Conservation (phyloP, 2,888 invertebrate species). For the Tetranychus truncatus region DNA sequence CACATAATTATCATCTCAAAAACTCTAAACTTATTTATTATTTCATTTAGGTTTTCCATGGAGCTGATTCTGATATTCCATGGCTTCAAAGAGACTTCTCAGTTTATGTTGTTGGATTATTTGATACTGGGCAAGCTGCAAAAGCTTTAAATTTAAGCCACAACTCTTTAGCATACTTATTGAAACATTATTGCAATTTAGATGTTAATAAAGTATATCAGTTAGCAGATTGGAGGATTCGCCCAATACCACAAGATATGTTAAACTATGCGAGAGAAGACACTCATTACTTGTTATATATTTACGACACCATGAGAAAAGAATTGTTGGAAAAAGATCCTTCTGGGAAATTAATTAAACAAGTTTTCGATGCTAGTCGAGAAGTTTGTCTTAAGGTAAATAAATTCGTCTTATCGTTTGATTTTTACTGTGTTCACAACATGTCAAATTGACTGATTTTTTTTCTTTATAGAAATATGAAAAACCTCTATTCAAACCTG, state of each 20-base stretch:
- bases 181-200: slow-evolving; percentile 57
- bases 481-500: slow-evolving; percentile 50
- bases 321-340: slow-evolving; percentile 50
- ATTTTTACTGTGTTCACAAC: background rate
- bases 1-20: background rate
- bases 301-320: slow-evolving; percentile 58
- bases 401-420: slow-evolving; percentile 2
- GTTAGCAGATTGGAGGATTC: slow-evolving; percentile 80
- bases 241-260: slow-evolving; percentile 64
- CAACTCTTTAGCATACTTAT: slow-evolving; percentile 52
- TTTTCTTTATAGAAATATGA: slow-evolving; percentile 31
- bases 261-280: slow-evolving; percentile 71
- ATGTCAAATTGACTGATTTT: background rate
- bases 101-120: slow-evolving; percentile 84
- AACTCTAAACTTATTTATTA: slow-evolving; percentile 9
- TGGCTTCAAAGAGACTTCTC: slow-evolving; percentile 94
- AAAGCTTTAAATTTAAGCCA: slow-evolving; percentile 49
- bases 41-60: slow-evolving; percentile 58
- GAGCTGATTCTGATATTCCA: slow-evolving; percentile 62
- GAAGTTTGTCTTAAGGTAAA: slow-evolving; percentile 49
- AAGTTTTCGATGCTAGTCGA: slow-evolving; percentile 54
- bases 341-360: slow-evolving; percentile 44
- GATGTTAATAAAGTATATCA: slow-evolving; percentile 75
- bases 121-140: slow-evolving; percentile 82
- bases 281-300: slow-evolving; percentile 79